Evolutionary conservation across 64 coral and sea anemone genomes (phyloP), one percentile per base, ranked within the genome.

Genomic region (Montipora foliosa): DNA sequence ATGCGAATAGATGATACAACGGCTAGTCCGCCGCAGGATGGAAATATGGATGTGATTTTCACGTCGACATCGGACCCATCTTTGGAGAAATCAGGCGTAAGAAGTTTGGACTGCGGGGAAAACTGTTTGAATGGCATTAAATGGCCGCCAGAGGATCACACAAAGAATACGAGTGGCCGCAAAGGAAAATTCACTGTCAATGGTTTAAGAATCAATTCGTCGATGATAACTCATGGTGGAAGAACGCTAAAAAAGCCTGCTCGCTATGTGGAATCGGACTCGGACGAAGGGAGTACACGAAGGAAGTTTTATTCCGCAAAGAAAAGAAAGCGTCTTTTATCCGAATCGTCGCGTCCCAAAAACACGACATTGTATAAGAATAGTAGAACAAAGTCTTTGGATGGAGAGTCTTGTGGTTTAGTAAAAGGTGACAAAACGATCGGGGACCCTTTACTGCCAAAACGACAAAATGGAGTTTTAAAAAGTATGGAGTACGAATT

Each of bases 111-210:
- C 78, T 95, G 93, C 67, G 90, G 71, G 88, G 82, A 95, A 89
- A 97, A 97, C 95, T 97, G 96, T 91, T 95, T 97, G 96, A 97
- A 85, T 95, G 93, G 93, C 92, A 97, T 95, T 95, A 97, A 97
- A 97, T 95, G 96, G 96, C 96, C 92, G 96, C 83, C 96, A 68
- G 96, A 94, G 29, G 89, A 97, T 77, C 90, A 89, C 92, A 75
- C 60, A 51, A 97, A 97, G 96, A 92, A 77, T 89, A 86, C 82
- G 66, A 50, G 46, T 79, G 88, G 77, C 66, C 83, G 82, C 13
- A 97, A 89, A 86, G 81, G 88, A 89, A 78, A 87, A 29, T 61
- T 87, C 77, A 73, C 82, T 89, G 48, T 97, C 62, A 97, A 92
- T 78, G 96, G 89, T 85, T 89, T 95, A 92, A 84, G 84, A 44